phyloP scores from a whole-genome alignment of 2,888 invertebrate genomes.

The Cistogaster globosa region DNA sequence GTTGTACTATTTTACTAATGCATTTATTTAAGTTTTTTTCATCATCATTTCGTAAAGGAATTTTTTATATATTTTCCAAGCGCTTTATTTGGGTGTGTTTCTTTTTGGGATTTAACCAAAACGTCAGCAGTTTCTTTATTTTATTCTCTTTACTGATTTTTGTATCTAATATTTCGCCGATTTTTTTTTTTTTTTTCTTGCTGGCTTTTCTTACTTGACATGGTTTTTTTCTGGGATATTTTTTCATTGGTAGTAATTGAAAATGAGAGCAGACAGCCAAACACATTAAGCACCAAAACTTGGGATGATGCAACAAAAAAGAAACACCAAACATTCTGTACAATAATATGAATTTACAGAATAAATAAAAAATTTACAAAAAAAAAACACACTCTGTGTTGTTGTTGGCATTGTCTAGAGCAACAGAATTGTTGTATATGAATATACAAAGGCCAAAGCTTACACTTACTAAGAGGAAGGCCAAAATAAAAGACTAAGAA shows the following conservation, averaged over 20 bases:
- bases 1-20: conserved; percentile 50
- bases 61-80: conserved; percentile 17
- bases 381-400: conserved; percentile 4
- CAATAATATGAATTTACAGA: conserved; percentile 52
- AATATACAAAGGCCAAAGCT: conserved; percentile 46
- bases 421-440: conserved; percentile 50
- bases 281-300: conserved; percentile 49
- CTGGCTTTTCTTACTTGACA: conserved; percentile 53
- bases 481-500: conserved; percentile 27
- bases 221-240: conserved; percentile 50
- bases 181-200: conserved; percentile 9
- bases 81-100: conserved; percentile 23
- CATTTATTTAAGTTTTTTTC: conserved; percentile 48
- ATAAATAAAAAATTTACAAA: conserved; percentile 15
- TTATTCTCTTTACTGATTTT: conserved; percentile 53
- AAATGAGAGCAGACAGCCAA: conserved; percentile 61
- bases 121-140: conserved; percentile 64
- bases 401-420: conserved; percentile 57
- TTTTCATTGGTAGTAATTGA: conserved; percentile 63
- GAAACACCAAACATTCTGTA: not conserved
- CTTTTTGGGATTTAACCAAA: conserved; percentile 51
- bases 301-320: conserved; percentile 12
- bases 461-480: conserved; percentile 16
- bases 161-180: conserved; percentile 18
- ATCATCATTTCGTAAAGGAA: conserved; percentile 12